Percentiles rank a stretch among this genome's conserved stretches.
Conservation (phyloP, 2,888 invertebrate genomes). For the Phaedon cochleariae region DNA sequence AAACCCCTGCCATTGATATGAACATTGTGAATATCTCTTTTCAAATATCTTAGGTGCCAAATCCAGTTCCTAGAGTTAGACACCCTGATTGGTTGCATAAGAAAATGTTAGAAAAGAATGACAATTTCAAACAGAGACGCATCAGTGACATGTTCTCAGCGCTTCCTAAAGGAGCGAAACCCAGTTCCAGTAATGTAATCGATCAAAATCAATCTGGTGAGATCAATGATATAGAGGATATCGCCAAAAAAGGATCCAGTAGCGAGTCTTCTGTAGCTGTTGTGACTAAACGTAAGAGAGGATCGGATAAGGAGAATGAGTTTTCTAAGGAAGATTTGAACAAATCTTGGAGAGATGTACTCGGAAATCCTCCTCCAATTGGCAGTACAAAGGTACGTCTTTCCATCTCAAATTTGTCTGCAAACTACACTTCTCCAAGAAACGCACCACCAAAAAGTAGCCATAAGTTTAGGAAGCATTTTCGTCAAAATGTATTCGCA, state of each 20-base stretch:
- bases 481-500: no score
- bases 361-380: conserved; percentile 85
- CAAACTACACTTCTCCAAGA: no score
- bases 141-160: conserved; percentile 90
- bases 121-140: conserved; percentile 88
- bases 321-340: conserved; percentile 60
- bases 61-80: conserved; percentile 93
- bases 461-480: no score
- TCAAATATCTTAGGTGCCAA: conserved; percentile 76
- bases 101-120: conserved; percentile 89
- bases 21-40: no score
- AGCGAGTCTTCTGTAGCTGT: conserved; percentile 52
- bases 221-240: conserved; percentile 72
- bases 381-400: conserved; percentile 63
- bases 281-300: conserved; percentile 67
- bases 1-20: no score
- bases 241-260: conserved; percentile 47
- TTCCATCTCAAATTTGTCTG: no score
- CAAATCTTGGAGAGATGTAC: conserved; percentile 82
- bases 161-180: conserved; percentile 38
- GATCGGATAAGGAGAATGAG: conserved; percentile 53
- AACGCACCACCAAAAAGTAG: no score
- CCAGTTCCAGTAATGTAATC: conserved; percentile 1
- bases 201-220: background rate
- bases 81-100: conserved; percentile 99